These are phyloP conservation scores for Synergus umbraculus DNA, from an alignment of 2,888 invertebrate species.

Conservation along the genomic window DNA sequence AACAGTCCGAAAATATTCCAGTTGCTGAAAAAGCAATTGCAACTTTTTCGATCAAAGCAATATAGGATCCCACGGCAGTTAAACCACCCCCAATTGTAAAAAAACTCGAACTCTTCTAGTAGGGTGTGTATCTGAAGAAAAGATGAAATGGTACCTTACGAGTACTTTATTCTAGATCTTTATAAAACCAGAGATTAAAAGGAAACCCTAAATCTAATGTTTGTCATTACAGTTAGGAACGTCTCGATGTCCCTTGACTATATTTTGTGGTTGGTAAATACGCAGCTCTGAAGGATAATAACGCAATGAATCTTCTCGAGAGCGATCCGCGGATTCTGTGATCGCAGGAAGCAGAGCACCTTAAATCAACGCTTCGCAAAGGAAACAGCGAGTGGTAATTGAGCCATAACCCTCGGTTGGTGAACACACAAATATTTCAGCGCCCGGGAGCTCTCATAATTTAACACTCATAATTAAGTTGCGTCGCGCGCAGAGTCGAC, in stretches of 20 bases:
- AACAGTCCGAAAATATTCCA: not conserved
- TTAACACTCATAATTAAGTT: constrained; percentile 73
- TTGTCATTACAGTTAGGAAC: too few species aligned
- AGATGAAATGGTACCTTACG: too few species aligned
- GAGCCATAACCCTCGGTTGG: constrained; percentile 73
- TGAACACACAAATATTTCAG: constrained; percentile 73
- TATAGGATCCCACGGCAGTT: not conserved
- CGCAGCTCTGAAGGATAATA: constrained; percentile 17
- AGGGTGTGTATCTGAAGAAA: too few species aligned
- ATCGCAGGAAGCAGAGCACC: constrained; percentile 61
- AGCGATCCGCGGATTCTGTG: constrained; percentile 41
- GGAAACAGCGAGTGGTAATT: constrained; percentile 74
- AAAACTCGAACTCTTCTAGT: too few species aligned
- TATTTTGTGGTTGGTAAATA: too few species aligned
- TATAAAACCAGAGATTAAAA: too few species aligned
- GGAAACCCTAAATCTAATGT: too few species aligned
- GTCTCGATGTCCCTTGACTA: too few species aligned
- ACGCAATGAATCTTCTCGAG: constrained; percentile 29
- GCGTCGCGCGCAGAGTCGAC: constrained; percentile 47
- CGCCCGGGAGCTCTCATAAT: constrained; percentile 70
- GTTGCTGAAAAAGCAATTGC: not conserved
- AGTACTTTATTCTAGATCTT: too few species aligned
- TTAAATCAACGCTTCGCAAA: constrained; percentile 72
- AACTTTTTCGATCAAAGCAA: not conserved
- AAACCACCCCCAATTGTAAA: too few species aligned